A percentile compares a stretch with the other conserved stretches of the same genome.
Evolutionary conservation across 1,140 invertebrate genomes (phyloP).

Genomic region (Cecropterus lyciades): DNA sequence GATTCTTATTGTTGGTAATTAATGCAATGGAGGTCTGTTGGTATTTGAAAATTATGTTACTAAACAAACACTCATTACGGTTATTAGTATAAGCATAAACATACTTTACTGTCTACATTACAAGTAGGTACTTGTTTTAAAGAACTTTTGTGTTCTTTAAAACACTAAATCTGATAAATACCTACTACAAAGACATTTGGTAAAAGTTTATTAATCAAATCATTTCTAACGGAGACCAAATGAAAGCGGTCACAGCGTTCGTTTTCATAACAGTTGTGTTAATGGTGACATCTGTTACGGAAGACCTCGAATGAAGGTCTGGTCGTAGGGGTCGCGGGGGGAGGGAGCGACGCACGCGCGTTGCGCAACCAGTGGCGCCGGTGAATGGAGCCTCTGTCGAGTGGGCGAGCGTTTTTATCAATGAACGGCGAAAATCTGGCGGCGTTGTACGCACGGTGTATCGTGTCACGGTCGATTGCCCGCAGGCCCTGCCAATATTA

Average conservation of each 20-base stretch:
- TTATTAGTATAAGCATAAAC: neutral
- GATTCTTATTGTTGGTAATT: conserved; percentile 12
- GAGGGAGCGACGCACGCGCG: conserved; percentile 54
- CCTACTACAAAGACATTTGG: no score
- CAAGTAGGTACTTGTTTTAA: no score
- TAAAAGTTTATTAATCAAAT: neutral
- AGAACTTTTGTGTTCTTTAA: no score
- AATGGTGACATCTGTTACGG: conserved; percentile 57
- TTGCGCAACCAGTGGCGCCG: conserved; percentile 75
- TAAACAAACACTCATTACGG: no score
- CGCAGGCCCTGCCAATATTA: conserved; percentile 46
- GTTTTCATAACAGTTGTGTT: conserved; percentile 21
- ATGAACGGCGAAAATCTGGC: conserved; percentile 78
- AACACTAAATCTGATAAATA: no score
- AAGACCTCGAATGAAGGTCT: conserved; percentile 65
- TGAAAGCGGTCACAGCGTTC: neutral
- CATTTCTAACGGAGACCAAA: neutral
- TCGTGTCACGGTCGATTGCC: conserved; percentile 69
- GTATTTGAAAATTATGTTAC: neutral
- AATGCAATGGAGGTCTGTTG: conserved; percentile 2
- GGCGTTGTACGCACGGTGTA: conserved; percentile 70
- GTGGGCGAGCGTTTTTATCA: conserved; percentile 81
- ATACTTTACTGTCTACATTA: neutral
- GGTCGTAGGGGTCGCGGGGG: conserved; percentile 36
- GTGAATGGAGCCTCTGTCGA: conserved; percentile 73